Conservation (phyloP, 2,797 vertebrate genomes). For the Pseudopleuronectes americanus region DNA sequence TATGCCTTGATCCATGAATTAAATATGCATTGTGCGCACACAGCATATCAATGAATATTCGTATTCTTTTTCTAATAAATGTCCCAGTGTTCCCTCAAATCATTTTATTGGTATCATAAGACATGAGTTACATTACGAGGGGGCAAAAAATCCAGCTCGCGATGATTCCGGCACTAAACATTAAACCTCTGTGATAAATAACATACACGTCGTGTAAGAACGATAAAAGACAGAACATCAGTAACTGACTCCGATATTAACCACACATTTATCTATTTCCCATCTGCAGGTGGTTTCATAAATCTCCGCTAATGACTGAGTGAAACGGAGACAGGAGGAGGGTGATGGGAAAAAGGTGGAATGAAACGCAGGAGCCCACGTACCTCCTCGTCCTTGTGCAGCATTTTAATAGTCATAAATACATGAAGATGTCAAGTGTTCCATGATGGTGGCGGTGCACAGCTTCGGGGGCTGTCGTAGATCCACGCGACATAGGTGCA, state of each 20-base stretch:
- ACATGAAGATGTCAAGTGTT: constrained; percentile 64
- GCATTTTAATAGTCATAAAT: constrained; percentile 82
- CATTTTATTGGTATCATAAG: not conserved
- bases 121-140: constrained; percentile 4
- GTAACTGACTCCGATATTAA: constrained; percentile 30
- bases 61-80: not conserved
- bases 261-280: constrained; percentile 51
- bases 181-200: constrained; percentile 36
- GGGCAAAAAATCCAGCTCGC: not conserved
- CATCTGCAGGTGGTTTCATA: constrained; percentile 56
- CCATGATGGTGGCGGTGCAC: constrained; percentile 56
- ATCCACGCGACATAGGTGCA: constrained; percentile 55
- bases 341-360: constrained; percentile 15
- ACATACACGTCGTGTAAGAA: constrained; percentile 22
- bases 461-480: constrained; percentile 75
- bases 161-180: constrained; percentile 15
- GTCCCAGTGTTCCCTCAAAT: not conserved
- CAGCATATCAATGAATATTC: not conserved
- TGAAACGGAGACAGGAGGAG: constrained; percentile 36
- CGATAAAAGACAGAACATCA: constrained; percentile 31
- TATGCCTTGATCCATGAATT: not conserved
- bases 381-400: constrained; percentile 71
- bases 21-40: not conserved
- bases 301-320: constrained; percentile 70
- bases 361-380: constrained; percentile 39